A percentile compares a stretch with the other conserved stretches of the same genome.
Conservation (phyloP, 2,888 invertebrate species). For the Tipula lateralis region DNA sequence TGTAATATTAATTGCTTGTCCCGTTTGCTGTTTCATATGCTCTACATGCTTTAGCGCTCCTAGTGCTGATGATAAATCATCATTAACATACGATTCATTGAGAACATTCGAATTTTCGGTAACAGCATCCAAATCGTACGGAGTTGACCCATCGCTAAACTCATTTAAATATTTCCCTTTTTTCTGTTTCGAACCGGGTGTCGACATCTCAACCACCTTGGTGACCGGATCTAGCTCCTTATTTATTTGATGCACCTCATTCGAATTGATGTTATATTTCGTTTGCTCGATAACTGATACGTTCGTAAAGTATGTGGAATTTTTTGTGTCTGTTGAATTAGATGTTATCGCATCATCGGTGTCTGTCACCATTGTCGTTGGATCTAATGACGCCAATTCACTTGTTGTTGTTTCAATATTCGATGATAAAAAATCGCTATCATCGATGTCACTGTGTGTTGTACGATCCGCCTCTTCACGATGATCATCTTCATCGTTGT, state of each 20-base stretch:
- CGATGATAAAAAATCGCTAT: background rate
- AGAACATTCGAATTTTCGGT: conserved; percentile 43
- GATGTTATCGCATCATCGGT: background rate
- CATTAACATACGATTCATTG: conserved; percentile 42
- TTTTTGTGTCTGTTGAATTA: background rate
- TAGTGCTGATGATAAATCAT: conserved; percentile 42
- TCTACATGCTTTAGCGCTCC: conserved; percentile 43
- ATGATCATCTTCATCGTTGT: conserved; percentile 34
- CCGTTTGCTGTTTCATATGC: conserved; percentile 29
- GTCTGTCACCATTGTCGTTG: background rate
- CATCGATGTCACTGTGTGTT: background rate
- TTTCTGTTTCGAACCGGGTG: conserved; percentile 39
- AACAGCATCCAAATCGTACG: background rate
- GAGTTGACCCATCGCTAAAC: background rate
- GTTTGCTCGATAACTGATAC: background rate
- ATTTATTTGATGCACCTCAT: conserved; percentile 31
- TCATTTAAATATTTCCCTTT: conserved; percentile 42
- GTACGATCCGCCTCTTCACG: conserved; percentile 31
- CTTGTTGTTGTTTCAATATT: background rate
- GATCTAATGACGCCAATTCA: background rate
- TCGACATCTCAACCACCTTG: conserved; percentile 33
- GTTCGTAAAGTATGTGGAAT: background rate
- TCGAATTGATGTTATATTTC: conserved; percentile 26
- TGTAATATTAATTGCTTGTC: conserved; percentile 30
- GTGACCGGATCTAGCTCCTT: conserved; percentile 29